Percentiles rank a stretch among this genome's conserved stretches.
Evolutionary conservation across 2,113 vertebrate species (phyloP).

Genomic region (Lophius piscatorius): DNA sequence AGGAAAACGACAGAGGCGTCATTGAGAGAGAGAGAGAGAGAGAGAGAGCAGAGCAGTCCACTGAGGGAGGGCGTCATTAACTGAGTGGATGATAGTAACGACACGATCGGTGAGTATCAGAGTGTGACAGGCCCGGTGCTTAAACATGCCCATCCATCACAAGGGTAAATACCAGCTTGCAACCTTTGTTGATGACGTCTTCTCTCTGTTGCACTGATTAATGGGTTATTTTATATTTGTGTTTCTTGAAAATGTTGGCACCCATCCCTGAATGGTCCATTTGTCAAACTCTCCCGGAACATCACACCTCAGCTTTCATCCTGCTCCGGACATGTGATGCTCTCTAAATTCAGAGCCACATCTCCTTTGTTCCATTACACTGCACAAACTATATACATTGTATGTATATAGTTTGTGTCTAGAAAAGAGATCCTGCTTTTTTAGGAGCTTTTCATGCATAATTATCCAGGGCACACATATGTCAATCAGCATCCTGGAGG

Average conservation of each 20-base stretch:
- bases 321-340: neutral
- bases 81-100: constrained; percentile 51
- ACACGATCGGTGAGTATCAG: constrained; percentile 79
- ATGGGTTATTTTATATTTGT: neutral
- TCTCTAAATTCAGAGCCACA: neutral
- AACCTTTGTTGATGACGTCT: neutral
- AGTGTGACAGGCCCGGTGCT: constrained; percentile 18
- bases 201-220: neutral
- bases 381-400: neutral
- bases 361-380: constrained; percentile 24
- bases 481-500: constrained; percentile 9
- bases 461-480: constrained; percentile 32
- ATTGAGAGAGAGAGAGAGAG: constrained; percentile 15
- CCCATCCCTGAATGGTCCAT: constrained; percentile 30
- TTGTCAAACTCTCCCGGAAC: constrained; percentile 41
- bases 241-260: constrained; percentile 6
- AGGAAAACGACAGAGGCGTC: constrained; percentile 5
- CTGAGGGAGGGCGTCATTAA: constrained; percentile 61
- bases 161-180: neutral
- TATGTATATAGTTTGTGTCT: neutral
- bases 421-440: neutral
- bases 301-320: constrained; percentile 25
- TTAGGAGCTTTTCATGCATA: constrained; percentile 16
- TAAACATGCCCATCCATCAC: neutral
- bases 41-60: constrained; percentile 45